Conservation (phyloP, 2,888 invertebrate genomes). For the Eulithis prunata region DNA sequence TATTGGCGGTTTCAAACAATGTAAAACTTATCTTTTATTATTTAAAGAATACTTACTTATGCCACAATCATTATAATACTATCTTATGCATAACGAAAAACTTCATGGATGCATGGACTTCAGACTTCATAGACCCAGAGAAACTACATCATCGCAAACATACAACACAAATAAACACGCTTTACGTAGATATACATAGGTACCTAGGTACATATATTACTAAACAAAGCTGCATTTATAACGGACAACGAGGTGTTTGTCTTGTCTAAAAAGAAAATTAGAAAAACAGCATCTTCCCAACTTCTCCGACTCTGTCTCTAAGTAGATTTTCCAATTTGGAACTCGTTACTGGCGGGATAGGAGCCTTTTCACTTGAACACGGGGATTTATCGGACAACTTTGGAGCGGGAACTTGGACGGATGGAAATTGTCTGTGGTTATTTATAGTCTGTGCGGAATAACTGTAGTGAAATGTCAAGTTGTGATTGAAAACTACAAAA, state of each 20-base stretch:
- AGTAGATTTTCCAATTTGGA: conserved; percentile 78
- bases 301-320: conserved; percentile 54
- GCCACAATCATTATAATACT: too few species aligned
- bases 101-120: too few species aligned
- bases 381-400: conserved; percentile 71
- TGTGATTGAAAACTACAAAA: conserved; percentile 19
- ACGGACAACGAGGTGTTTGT: conserved; percentile 21
- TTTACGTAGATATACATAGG: too few species aligned
- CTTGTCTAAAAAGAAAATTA: conserved; percentile 50
- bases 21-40: too few species aligned
- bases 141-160: too few species aligned
- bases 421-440: conserved; percentile 68
- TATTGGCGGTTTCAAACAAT: too few species aligned
- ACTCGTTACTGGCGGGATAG: conserved; percentile 61
- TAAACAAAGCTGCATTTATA: conserved; percentile 6
- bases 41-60: too few species aligned
- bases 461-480: conserved; percentile 26
- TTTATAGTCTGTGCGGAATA: conserved; percentile 43
- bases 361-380: conserved; percentile 70
- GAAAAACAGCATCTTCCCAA: conserved; percentile 48
- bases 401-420: conserved; percentile 48
- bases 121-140: too few species aligned
- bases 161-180: too few species aligned
- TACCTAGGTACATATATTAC: too few species aligned
- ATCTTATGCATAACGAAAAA: too few species aligned